Evolutionary conservation across 2,113 vertebrate genomes (phyloP).

Genomic region (Pelodiscus sinensis): DNA sequence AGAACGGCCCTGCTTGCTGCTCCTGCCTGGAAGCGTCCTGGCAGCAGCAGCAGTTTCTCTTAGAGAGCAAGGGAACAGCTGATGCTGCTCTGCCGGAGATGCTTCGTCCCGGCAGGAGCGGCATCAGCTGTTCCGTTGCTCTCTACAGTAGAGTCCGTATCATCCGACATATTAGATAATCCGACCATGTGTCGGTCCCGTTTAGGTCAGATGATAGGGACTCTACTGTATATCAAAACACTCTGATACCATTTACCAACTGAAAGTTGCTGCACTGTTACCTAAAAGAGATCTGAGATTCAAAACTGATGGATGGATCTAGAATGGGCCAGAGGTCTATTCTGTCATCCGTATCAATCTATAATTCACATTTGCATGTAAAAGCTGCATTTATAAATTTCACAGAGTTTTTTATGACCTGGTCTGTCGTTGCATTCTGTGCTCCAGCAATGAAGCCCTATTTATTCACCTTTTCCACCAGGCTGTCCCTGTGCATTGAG

Average conservation of each 20-base stretch:
- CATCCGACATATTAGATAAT: too few relatives aligned
- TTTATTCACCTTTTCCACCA: not conserved
- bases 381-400: not conserved
- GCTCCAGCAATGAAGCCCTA: not conserved
- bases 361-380: not conserved
- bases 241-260: not conserved
- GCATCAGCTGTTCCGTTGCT: too few relatives aligned
- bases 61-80: too few relatives aligned
- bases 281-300: not conserved
- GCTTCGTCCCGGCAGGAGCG: too few relatives aligned
- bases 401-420: not conserved
- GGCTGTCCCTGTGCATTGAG: not conserved
- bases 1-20: too few relatives aligned
- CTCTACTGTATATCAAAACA: not conserved
- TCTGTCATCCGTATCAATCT: not conserved
- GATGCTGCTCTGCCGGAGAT: too few relatives aligned
- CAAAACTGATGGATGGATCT: not conserved
- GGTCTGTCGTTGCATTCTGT: not conserved
- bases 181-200: too few relatives aligned
- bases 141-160: too few relatives aligned
- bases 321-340: not conserved
- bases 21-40: too few relatives aligned
- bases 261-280: not conserved
- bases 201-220: too few relatives aligned
- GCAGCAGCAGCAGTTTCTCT: too few relatives aligned